Conservation (phyloP, 1,140 invertebrate species). For the Aphelenchoides besseyi region DNA sequence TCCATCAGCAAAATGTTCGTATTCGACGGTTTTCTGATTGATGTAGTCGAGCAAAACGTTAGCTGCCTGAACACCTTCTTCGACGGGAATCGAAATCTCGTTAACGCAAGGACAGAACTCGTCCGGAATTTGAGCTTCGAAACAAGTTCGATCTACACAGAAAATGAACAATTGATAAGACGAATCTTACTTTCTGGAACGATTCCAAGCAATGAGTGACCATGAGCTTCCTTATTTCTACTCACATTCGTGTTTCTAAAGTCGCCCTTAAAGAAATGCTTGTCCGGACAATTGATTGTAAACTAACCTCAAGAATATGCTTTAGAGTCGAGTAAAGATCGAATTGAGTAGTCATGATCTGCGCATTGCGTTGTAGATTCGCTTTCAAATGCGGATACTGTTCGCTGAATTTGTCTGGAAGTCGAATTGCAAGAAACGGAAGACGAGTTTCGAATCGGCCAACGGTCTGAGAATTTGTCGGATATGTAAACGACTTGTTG, state of each 20-base stretch:
- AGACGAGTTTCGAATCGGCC: slow-evolving; percentile 83
- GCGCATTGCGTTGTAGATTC: slow-evolving; percentile 72
- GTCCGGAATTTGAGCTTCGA: slow-evolving; percentile 60
- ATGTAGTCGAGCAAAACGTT: slow-evolving; percentile 42
- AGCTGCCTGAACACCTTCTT: slow-evolving; percentile 40
- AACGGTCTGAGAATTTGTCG: slow-evolving; percentile 64
- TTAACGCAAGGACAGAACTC: slow-evolving; percentile 65
- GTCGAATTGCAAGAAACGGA: slow-evolving; percentile 75
- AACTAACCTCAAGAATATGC: slow-evolving; percentile 50
- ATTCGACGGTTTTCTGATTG: neutral
- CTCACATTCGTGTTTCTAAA: neutral
- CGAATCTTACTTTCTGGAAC: slow-evolving; percentile 46
- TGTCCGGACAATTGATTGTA: neutral
- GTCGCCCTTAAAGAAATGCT: neutral
- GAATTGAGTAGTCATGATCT: slow-evolving; percentile 54
- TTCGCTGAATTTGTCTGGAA: slow-evolving; percentile 73
- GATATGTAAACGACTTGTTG: slow-evolving; percentile 61
- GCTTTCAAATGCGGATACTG: slow-evolving; percentile 69
- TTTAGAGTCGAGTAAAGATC: slow-evolving; percentile 47
- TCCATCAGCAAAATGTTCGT: neutral
- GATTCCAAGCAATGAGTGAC: slow-evolving; percentile 50
- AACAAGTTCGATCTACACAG: slow-evolving; percentile 60
- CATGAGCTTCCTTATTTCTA: slow-evolving; percentile 2
- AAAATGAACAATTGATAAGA: neutral
- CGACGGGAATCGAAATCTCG: slow-evolving; percentile 31